Percentiles rank a stretch among this genome's conserved stretches.
Conservation (phyloP, 2,888 invertebrate genomes). For the Cephus spinipes region DNA sequence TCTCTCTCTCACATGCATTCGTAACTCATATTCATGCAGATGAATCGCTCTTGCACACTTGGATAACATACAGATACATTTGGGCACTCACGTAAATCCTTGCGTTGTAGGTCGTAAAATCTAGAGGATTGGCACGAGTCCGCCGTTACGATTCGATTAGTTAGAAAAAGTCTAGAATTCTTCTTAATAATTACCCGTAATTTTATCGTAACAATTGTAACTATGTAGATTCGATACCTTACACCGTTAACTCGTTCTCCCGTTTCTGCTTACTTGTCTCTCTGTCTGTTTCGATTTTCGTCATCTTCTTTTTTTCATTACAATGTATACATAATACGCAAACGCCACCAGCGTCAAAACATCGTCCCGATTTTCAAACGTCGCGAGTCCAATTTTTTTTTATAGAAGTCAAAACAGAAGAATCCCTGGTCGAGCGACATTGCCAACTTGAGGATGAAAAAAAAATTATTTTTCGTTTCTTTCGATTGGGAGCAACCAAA, state of each 20-base stretch:
- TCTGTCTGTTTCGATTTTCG: slow-evolving; percentile 8
- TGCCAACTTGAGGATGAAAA: neutral
- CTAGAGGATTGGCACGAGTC: slow-evolving; percentile 59
- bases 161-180: slow-evolving; percentile 66
- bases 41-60: too few relatives aligned
- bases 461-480: too few relatives aligned
- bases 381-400: too few relatives aligned
- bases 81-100: too few relatives aligned
- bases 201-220: slow-evolving; percentile 65
- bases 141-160: slow-evolving; percentile 56
- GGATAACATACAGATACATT: too few relatives aligned
- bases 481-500: too few relatives aligned
- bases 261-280: slow-evolving; percentile 6
- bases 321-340: neutral
- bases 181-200: slow-evolving; percentile 63
- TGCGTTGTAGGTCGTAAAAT: slow-evolving; percentile 54
- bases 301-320: slow-evolving; percentile 7
- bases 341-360: too few relatives aligned
- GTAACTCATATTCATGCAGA: too few relatives aligned
- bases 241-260: slow-evolving; percentile 17
- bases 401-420: too few relatives aligned
- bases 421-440: neutral
- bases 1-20: neutral
- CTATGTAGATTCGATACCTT: slow-evolving; percentile 57
- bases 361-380: too few relatives aligned